Evolutionary conservation across 2,113 vertebrate species (phyloP).

Genomic region (Chionis minor): DNA sequence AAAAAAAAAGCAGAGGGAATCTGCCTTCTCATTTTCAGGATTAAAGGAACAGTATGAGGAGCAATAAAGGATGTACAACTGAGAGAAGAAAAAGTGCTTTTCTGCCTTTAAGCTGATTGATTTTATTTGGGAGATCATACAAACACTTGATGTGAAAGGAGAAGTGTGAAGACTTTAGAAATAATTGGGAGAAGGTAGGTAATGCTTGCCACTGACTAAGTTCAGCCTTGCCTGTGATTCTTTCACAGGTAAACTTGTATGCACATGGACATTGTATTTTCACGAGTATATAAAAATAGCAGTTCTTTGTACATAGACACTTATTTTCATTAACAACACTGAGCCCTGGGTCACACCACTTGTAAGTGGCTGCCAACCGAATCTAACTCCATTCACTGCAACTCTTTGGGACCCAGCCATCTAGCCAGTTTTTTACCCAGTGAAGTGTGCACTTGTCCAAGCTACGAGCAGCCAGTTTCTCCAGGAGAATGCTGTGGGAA

Average conservation of each 20-base stretch:
- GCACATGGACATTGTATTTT: neutral
- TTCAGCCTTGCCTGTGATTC: neutral
- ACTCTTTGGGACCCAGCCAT: too few relatives aligned
- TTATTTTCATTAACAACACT: neutral
- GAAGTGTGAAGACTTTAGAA: neutral
- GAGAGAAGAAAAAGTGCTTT: neutral
- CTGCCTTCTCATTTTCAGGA: neutral
- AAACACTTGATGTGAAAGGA: neutral
- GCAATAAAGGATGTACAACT: neutral
- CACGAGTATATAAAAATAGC: neutral
- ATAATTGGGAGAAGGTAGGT: neutral
- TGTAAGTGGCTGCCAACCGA: neutral
- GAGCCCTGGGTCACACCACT: neutral
- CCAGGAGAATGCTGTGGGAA: neutral
- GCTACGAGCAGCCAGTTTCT: neutral
- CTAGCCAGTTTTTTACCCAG: neutral
- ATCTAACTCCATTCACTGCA: neutral
- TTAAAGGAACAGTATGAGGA: neutral
- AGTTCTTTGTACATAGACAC: neutral
- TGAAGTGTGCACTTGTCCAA: neutral
- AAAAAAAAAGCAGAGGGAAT: neutral
- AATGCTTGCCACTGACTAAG: neutral
- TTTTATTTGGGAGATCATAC: neutral
- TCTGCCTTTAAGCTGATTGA: neutral
- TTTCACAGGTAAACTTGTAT: neutral